Evolutionary conservation across 2,888 invertebrate species (phyloP).

Genomic region (Gastrophysa polygoni): DNA sequence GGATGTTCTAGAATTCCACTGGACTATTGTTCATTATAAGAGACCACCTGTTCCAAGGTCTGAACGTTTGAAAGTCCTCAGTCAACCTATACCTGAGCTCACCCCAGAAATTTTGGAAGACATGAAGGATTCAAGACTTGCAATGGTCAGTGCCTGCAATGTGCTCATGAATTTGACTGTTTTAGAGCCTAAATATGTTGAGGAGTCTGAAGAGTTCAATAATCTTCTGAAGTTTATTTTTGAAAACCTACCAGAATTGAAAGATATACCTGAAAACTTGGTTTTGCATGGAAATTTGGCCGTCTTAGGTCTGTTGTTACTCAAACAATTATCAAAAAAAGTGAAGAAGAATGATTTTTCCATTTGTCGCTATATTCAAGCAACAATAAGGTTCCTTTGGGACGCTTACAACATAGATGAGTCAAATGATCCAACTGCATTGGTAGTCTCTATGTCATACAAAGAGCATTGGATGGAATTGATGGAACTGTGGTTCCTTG

Average conservation of each 20-base stretch:
- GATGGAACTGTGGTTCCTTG: constrained; percentile 90
- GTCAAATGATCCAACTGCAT: constrained; percentile 78
- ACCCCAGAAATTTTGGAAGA: constrained; percentile 77
- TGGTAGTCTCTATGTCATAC: constrained; percentile 85
- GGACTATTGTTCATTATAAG: constrained; percentile 86
- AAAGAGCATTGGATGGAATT: constrained; percentile 90
- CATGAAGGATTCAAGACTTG: constrained; percentile 83
- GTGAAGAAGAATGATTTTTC: constrained; percentile 88
- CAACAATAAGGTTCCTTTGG: constrained; percentile 90
- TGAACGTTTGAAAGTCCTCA: constrained; percentile 76
- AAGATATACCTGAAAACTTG: constrained; percentile 81
- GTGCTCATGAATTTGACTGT: constrained; percentile 93
- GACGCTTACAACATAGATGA: constrained; percentile 91
- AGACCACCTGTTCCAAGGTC: constrained; percentile 81
- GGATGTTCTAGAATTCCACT: constrained; percentile 82
- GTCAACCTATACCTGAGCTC: constrained; percentile 76
- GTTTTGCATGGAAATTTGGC: constrained; percentile 85
- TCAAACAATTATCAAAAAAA: constrained; percentile 83
- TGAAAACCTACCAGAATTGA: constrained; percentile 82
- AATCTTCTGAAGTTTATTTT: constrained; percentile 85
- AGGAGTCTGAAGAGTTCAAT: constrained; percentile 77
- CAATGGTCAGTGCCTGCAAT: constrained; percentile 88
- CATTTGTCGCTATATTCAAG: constrained; percentile 86
- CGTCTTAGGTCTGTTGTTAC: constrained; percentile 78
- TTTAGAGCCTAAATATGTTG: constrained; percentile 82